Base-by-base conservation (phyloP, 2,113 vertebrate species). In the Tupaia tana region DNA sequence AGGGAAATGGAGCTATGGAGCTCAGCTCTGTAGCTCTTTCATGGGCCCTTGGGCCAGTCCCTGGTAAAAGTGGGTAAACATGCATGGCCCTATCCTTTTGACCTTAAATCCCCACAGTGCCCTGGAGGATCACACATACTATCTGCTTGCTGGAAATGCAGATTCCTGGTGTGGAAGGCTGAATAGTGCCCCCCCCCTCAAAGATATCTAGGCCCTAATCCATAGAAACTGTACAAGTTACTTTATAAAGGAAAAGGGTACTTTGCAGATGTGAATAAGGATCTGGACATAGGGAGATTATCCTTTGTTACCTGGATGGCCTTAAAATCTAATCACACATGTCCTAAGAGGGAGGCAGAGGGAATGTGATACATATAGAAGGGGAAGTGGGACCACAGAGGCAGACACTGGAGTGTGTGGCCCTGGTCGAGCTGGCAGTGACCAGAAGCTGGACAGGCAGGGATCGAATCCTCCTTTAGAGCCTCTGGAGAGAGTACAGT, bases 371-470 rank as follows among this genome's bases (percentile, higher is more conserved):
- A 58, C 27, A 7, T 24, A 9, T 22, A 54, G 67, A 90, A 52
- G 22, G 29, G 64, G 61, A 19, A 7, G 0, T 2, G 34, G 66
- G 16, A 25, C 31, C 34, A 6, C 0, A 0, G 19, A 58, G 29
- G 6, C 31, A 24, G 66, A 52, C 7, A 11, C 0, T n/a, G 29
- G 29, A 61, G 85, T 1, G 7, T 20, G 20, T 19, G 52, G 67
- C 54, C 86, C 25, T 2, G 9, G 64, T 66, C 69, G 31, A 61
- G 25, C 82, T 13, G 29, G 83, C 6, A 1, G 24, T 15, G 24
- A 20, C 66, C 25, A 56, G 79, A n/a, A 81, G 52, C 66, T 19
- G 4, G 54, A 79, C 27, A 74, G 14, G n/a, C 12, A 11, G 34
- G 34, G 34, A 31, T 34, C 0, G 2, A 29, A 15, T 61, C 71